Conservation (phyloP, 2,888 invertebrate genomes). For the Scaptomyza tumidula region DNA sequence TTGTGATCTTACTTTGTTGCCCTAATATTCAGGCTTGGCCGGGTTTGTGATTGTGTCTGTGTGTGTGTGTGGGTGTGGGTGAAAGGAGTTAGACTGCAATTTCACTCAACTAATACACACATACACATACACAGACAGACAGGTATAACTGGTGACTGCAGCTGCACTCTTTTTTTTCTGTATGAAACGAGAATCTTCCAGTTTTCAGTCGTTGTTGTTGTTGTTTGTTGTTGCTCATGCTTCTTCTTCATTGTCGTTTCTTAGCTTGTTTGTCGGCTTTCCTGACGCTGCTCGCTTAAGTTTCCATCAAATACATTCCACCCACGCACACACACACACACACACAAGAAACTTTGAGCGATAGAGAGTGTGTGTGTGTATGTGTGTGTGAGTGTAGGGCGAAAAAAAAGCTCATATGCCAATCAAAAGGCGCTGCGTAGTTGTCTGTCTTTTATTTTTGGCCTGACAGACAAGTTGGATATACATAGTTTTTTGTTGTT, state of each 20-base stretch:
- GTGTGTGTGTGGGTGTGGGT: constrained; percentile 59
- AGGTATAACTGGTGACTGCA: constrained; percentile 50
- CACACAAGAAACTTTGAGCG: background rate
- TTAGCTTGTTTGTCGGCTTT: constrained; percentile 3
- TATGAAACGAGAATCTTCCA: constrained; percentile 53
- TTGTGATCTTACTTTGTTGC: constrained; percentile 41
- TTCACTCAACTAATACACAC: constrained; percentile 42
- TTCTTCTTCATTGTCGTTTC: background rate
- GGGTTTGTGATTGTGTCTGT: constrained; percentile 1
- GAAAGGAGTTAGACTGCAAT: constrained; percentile 74
- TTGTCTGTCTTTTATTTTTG: constrained; percentile 14
- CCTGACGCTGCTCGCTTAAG: constrained; percentile 9
- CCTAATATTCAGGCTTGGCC: constrained; percentile 25
- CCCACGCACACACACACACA: constrained; percentile 24
- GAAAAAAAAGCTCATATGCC: constrained; percentile 42
- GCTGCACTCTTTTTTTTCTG: constrained; percentile 4
- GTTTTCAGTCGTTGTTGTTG: constrained; percentile 22
- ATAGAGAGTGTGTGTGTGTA: constrained; percentile 2
- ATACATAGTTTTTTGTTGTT: constrained; percentile 24
- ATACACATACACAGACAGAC: constrained; percentile 22
- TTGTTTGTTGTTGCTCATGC: constrained; percentile 9
- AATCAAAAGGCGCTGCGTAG: constrained; percentile 46
- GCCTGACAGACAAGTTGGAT: constrained; percentile 42
- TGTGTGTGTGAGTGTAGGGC: constrained; percentile 9
- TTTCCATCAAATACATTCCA: constrained; percentile 51